A percentile compares a stretch with the other conserved stretches of the same genome.
phyloP scores from a whole-genome alignment of 1,140 invertebrate species.

The Coelopa frigida region DNA sequence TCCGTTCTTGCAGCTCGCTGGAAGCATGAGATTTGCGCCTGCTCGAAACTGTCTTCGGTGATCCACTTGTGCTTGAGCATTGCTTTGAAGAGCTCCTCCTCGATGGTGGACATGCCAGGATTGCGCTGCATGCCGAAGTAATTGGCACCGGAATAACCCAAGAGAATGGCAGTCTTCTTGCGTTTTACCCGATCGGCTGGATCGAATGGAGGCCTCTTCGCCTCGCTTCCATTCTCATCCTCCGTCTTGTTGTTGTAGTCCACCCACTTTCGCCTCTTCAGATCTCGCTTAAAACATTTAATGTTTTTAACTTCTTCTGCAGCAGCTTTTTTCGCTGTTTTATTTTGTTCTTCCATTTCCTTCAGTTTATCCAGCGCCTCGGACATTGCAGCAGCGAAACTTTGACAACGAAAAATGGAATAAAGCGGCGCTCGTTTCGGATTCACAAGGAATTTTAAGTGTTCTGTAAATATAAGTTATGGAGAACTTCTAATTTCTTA shows the following conservation, averaged over 20 bases:
- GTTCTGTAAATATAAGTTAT: too few species aligned
- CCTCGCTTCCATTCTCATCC: slow-evolving; percentile 45
- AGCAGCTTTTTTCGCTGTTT: slow-evolving; percentile 15
- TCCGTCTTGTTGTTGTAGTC: slow-evolving; percentile 47
- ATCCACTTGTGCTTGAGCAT: slow-evolving; percentile 73
- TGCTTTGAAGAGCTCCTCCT: slow-evolving; percentile 80
- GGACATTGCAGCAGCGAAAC: slow-evolving; percentile 36
- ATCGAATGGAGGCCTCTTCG: slow-evolving; percentile 40
- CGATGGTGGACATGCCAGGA: slow-evolving; percentile 76
- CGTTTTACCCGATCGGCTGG: slow-evolving; percentile 60
- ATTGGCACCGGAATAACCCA: slow-evolving; percentile 84
- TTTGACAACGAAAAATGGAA: slow-evolving; percentile 21
- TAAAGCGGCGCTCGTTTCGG: too few species aligned
- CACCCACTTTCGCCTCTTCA: slow-evolving; percentile 55
- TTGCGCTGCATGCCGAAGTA: slow-evolving; percentile 96
- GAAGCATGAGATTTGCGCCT: slow-evolving; percentile 74
- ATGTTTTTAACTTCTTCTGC: slow-evolving; percentile 27
- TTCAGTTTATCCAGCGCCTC: slow-evolving; percentile 37
- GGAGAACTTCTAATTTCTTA: too few species aligned
- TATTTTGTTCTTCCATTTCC: slow-evolving; percentile 18
- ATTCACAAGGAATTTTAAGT: too few species aligned
- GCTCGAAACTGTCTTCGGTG: slow-evolving; percentile 64
- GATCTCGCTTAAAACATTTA: slow-evolving; percentile 46
- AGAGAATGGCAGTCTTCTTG: slow-evolving; percentile 73
- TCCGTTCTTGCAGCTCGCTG: slow-evolving; percentile 95